Evolutionary conservation across 2,888 invertebrate genomes (phyloP).

Genomic region (Acrobasis consociella): DNA sequence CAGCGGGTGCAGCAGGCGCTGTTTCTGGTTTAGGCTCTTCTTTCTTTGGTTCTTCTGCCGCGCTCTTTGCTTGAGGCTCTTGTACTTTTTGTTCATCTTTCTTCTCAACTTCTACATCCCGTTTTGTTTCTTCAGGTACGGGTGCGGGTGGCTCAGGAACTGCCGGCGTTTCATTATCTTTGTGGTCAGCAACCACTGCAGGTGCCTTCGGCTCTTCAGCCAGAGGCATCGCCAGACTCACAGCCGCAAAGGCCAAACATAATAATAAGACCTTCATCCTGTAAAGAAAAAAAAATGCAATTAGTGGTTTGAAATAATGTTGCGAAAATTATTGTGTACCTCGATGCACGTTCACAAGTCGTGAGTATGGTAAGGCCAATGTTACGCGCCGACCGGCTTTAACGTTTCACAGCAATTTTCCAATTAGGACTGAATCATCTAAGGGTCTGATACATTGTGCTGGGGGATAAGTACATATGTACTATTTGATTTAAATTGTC

Average conservation of each 20-base stretch:
- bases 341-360: slow-evolving; percentile 66
- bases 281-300: slow-evolving; percentile 60
- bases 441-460: slow-evolving; percentile 65
- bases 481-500: slow-evolving; percentile 58
- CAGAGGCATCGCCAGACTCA: slow-evolving; percentile 83
- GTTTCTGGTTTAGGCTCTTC: slow-evolving; percentile 37
- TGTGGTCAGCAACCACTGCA: slow-evolving; percentile 34
- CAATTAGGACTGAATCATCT: slow-evolving; percentile 73
- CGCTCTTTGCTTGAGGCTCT: slow-evolving; percentile 43
- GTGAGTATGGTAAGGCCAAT: slow-evolving; percentile 79
- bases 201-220: slow-evolving; percentile 68
- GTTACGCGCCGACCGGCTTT: slow-evolving; percentile 68
- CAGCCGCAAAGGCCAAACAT: slow-evolving; percentile 82
- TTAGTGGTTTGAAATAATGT: slow-evolving; percentile 61
- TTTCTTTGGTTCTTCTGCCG: slow-evolving; percentile 40
- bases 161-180: slow-evolving; percentile 42
- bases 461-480: slow-evolving; percentile 56
- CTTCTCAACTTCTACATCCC: slow-evolving; percentile 44
- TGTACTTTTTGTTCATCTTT: slow-evolving; percentile 45
- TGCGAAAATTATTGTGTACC: slow-evolving; percentile 46
- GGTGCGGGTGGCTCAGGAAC: slow-evolving; percentile 46
- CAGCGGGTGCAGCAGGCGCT: slow-evolving; percentile 6
- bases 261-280: slow-evolving; percentile 86
- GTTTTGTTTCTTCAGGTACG: slow-evolving; percentile 47
- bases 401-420: slow-evolving; percentile 71